Evolutionary conservation across 92 coral and sea anemone genomes (phyloP).

Genomic region (Pocillopora grandis): DNA sequence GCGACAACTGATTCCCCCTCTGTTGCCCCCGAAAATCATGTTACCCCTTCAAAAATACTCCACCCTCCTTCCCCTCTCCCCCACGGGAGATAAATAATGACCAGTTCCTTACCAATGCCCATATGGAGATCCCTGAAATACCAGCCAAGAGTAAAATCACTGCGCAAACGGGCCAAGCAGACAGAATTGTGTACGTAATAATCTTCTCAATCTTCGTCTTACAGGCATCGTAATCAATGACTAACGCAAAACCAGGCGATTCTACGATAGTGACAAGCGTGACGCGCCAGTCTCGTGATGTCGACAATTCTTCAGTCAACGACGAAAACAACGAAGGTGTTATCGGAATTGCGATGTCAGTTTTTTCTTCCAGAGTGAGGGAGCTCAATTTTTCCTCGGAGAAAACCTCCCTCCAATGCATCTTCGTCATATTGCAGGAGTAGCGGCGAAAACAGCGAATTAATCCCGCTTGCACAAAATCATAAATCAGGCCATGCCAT

Average conservation of each 20-base stretch:
- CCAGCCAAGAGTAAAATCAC: conserved; percentile 65
- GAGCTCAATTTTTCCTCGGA: conserved; percentile 45
- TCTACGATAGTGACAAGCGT: conserved; percentile 39
- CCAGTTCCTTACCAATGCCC: conserved; percentile 64
- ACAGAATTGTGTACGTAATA: conserved; percentile 45
- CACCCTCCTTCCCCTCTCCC: background rate
- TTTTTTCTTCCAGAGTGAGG: conserved; percentile 16
- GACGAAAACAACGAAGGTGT: conserved; percentile 52
- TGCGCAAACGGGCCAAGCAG: conserved; percentile 72
- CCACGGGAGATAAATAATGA: background rate
- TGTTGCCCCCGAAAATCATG: too few relatives aligned
- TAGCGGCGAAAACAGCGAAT: conserved; percentile 38
- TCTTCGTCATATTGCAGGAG: conserved; percentile 32
- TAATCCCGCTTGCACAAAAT: conserved; percentile 29
- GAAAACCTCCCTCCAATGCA: conserved; percentile 48
- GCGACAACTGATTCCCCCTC: too few relatives aligned
- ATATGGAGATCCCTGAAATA: conserved; percentile 69
- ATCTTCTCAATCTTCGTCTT: conserved; percentile 34
- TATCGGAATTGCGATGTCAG: conserved; percentile 63
- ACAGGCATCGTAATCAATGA: conserved; percentile 58
- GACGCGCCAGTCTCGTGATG: conserved; percentile 16
- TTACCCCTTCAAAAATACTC: too few relatives aligned
- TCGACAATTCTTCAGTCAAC: conserved; percentile 11
- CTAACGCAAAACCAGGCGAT: conserved; percentile 74
- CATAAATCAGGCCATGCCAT: conserved; percentile 37